A percentile compares a stretch with the other conserved stretches of the same genome.
Evolutionary conservation across 2,113 vertebrate genomes (phyloP).

Genomic region (Amphiprion percula): DNA sequence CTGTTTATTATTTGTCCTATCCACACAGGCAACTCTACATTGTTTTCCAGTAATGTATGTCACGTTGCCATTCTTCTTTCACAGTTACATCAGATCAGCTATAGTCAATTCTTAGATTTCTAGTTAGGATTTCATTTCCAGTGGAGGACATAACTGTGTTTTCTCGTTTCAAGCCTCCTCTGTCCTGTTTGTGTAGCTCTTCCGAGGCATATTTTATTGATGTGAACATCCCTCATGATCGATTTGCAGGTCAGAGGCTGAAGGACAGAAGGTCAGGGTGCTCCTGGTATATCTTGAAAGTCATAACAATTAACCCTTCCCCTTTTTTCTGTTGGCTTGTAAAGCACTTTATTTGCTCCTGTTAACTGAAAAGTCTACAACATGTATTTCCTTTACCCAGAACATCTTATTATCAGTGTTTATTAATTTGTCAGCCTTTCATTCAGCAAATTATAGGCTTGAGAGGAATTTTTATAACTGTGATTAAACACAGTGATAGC

Average conservation of each 20-base stretch:
- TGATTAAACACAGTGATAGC: background rate
- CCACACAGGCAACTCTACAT: background rate
- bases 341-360: background rate
- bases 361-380: constrained; percentile 6
- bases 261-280: background rate
- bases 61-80: background rate
- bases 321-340: constrained; percentile 3
- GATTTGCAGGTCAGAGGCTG: background rate
- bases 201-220: background rate
- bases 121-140: background rate
- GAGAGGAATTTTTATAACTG: background rate
- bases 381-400: constrained; percentile 5
- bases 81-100: background rate
- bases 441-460: background rate
- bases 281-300: background rate
- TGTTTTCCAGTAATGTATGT: background rate
- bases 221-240: background rate
- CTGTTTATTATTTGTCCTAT: background rate
- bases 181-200: background rate
- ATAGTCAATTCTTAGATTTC: background rate
- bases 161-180: background rate
- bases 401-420: constrained; percentile 7
- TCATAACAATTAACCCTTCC: background rate
- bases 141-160: background rate
- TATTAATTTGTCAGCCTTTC: constrained; percentile 6